A percentile compares a stretch with the other conserved stretches of the same genome.
Conservation (phyloP, 1,140 invertebrate genomes). For the Choristoneura fumiferana region DNA sequence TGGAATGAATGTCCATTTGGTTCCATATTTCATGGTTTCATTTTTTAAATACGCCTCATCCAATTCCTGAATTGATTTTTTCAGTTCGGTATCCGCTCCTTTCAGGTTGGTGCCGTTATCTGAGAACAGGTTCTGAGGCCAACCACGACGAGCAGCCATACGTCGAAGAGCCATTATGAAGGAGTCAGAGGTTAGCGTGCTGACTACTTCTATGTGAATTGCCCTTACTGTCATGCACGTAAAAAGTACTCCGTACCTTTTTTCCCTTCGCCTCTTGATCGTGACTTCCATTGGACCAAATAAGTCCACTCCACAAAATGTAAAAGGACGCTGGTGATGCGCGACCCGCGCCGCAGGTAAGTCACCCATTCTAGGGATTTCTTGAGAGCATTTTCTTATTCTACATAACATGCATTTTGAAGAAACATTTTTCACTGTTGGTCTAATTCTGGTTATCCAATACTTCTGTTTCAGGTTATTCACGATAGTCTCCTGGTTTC, state of each 20-base stretch:
- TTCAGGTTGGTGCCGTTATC: too few species aligned
- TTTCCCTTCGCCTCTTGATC: slow-evolving; percentile 31
- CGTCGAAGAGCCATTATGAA: slow-evolving; percentile 39
- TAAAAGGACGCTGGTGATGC: slow-evolving; percentile 24
- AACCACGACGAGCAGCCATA: slow-evolving; percentile 36
- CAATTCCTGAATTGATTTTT: slow-evolving; percentile 25
- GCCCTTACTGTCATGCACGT: slow-evolving; percentile 34
- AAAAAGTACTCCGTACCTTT: slow-evolving; percentile 49
- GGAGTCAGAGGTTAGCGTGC: slow-evolving; percentile 31
- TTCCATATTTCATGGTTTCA: slow-evolving; percentile 20
- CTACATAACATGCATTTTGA: neutral
- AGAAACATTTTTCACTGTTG: neutral
- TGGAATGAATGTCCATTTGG: slow-evolving; percentile 54
- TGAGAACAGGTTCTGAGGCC: slow-evolving; percentile 38
- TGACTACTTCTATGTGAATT: slow-evolving; percentile 42
- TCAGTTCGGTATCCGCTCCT: slow-evolving; percentile 36
- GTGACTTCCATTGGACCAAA: slow-evolving; percentile 38
- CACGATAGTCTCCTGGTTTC: neutral
- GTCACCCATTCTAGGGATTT: too few species aligned
- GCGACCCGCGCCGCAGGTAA: too few species aligned
- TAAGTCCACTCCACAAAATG: slow-evolving; percentile 29
- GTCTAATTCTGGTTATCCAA: neutral
- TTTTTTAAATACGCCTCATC: slow-evolving; percentile 21
- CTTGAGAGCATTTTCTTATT: neutral
- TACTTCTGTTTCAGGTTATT: neutral